Evolutionary conservation across 2,797 vertebrate species (phyloP).

Genomic region (Moxostoma hubbsi): DNA sequence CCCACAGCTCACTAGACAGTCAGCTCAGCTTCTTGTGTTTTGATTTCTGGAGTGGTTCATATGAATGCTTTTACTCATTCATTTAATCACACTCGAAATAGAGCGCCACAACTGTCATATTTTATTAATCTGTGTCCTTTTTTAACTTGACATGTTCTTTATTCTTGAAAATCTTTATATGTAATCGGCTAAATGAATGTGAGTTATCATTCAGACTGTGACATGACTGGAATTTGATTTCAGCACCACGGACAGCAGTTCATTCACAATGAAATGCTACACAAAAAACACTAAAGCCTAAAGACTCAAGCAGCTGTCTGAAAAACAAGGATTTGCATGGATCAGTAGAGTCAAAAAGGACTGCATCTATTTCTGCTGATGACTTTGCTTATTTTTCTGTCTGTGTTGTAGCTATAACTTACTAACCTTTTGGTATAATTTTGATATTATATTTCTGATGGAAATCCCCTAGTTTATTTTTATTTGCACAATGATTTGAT

Average conservation of each 20-base stretch:
- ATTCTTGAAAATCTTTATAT: background rate
- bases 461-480: too few species aligned
- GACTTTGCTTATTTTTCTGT: background rate
- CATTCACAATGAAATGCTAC: background rate
- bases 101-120: background rate
- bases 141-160: background rate
- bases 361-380: slow-evolving; percentile 3
- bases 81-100: background rate
- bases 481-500: too few species aligned
- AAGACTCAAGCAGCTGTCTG: slow-evolving; percentile 21
- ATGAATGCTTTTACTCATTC: background rate
- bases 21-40: background rate
- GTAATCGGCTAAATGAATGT: background rate
- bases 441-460: background rate
- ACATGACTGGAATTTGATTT: background rate
- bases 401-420: background rate
- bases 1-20: too few species aligned
- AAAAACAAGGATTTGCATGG: slow-evolving; percentile 12
- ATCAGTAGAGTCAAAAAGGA: background rate
- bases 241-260: slow-evolving; percentile 25
- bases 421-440: background rate
- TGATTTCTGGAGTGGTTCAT: background rate
- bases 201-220: background rate
- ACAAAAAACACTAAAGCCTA: background rate
- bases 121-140: background rate